Evolutionary conservation across 2,797 vertebrate species (phyloP).

Genomic region (Eidolon dupreanum): DNA sequence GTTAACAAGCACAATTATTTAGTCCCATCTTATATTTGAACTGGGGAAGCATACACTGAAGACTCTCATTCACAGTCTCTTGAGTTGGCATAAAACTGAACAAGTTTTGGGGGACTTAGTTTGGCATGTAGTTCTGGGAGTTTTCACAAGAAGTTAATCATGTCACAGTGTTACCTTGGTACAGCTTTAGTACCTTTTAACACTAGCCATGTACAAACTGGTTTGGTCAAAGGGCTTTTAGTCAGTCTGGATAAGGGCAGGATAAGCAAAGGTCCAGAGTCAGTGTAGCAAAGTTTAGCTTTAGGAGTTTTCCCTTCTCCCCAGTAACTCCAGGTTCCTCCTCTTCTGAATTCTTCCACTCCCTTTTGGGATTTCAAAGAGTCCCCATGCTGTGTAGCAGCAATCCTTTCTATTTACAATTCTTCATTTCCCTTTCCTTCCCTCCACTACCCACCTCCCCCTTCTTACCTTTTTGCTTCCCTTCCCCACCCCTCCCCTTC

Average conservation of each 20-base stretch:
- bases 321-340: constrained; percentile 70
- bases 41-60: constrained; percentile 41
- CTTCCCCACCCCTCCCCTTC: constrained; percentile 40
- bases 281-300: constrained; percentile 54
- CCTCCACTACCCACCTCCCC: background rate
- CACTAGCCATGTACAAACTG: background rate
- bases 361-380: constrained; percentile 42
- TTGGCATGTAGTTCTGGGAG: background rate
- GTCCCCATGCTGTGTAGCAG: constrained; percentile 60
- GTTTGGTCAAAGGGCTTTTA: constrained; percentile 22
- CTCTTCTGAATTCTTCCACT: constrained; percentile 52
- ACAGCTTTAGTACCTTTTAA: constrained; percentile 30
- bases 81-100: constrained; percentile 52
- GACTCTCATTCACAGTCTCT: constrained; percentile 28
- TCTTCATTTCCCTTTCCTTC: constrained; percentile 53
- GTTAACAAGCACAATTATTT: background rate
- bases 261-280: constrained; percentile 26
- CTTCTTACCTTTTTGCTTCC: constrained; percentile 67
- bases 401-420: constrained; percentile 45
- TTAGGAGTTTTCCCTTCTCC: constrained; percentile 46
- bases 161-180: constrained; percentile 10
- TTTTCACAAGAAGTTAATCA: constrained; percentile 16
- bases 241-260: constrained; percentile 20
- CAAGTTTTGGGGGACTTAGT: background rate
- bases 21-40: constrained; percentile 48